Evolutionary conservation across 2,888 invertebrate genomes (phyloP).

Genomic region (Cantharis nigra): DNA sequence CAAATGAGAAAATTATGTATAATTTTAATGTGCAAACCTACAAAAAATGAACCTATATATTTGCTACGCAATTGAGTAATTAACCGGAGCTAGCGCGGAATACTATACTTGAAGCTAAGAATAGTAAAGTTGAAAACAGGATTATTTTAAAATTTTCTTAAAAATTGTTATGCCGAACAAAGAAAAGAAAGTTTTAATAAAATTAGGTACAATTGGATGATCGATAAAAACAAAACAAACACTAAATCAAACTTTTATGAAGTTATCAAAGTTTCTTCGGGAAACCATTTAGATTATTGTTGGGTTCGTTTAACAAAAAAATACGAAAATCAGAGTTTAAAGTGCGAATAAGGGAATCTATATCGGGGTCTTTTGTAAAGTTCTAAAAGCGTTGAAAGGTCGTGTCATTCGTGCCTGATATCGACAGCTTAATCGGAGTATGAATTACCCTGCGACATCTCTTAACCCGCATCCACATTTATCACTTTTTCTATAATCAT

Average conservation of each 20-base stretch:
- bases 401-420: constrained; percentile 35
- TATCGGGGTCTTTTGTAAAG: constrained; percentile 19
- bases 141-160: neutral
- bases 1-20: no score
- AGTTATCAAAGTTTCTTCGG: neutral
- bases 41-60: no score
- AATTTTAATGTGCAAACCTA: no score
- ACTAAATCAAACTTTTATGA: constrained; percentile 9
- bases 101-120: neutral
- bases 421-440: constrained; percentile 43
- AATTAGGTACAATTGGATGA: constrained; percentile 15
- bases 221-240: constrained; percentile 10
- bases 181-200: neutral
- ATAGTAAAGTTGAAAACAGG: neutral
- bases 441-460: constrained; percentile 42
- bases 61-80: no score
- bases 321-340: constrained; percentile 13
- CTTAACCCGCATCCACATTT: constrained; percentile 40
- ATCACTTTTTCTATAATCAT: constrained; percentile 32
- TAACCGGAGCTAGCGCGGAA: no score
- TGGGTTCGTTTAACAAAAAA: constrained; percentile 17
- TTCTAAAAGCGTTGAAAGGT: constrained; percentile 25
- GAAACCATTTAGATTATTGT: constrained; percentile 1
- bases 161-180: neutral
- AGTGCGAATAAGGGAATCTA: constrained; percentile 12